A percentile compares a stretch with the other conserved stretches of the same genome.
Evolutionary conservation across 92 coral and sea anemone genomes (phyloP).

Genomic region (Hydrozoanthus gracilis): DNA sequence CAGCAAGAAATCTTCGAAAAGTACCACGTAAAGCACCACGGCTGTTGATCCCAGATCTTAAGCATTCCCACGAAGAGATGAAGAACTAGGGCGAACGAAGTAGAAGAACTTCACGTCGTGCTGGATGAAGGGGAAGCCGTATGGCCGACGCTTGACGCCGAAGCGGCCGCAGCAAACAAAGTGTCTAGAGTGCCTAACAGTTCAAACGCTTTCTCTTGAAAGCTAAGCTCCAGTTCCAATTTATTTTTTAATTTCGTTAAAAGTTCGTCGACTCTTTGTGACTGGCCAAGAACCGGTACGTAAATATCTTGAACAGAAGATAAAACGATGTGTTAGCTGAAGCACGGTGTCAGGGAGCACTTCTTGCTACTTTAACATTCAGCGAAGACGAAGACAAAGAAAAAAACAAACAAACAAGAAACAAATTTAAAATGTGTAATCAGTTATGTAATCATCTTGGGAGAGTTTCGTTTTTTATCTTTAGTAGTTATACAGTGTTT

Average conservation of each 20-base stretch:
- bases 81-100: background rate
- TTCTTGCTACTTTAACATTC: no score
- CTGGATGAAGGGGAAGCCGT: background rate
- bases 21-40: no score
- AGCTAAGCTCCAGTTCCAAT: constrained; percentile 67
- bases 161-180: constrained; percentile 75
- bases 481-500: no score
- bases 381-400: background rate
- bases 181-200: constrained; percentile 92
- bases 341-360: background rate
- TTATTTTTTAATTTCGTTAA: constrained; percentile 67
- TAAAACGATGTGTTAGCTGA: background rate
- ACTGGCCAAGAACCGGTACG: constrained; percentile 89
- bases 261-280: constrained; percentile 81
- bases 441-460: background rate
- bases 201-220: constrained; percentile 83
- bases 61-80: background rate
- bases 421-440: background rate
- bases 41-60: background rate
- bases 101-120: constrained; percentile 1
- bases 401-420: background rate
- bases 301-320: constrained; percentile 76
- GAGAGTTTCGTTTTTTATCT: no score
- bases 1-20: no score
- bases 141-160: constrained; percentile 28